Conservation (phyloP, 2,888 invertebrate genomes). For the Morpho achilles region DNA sequence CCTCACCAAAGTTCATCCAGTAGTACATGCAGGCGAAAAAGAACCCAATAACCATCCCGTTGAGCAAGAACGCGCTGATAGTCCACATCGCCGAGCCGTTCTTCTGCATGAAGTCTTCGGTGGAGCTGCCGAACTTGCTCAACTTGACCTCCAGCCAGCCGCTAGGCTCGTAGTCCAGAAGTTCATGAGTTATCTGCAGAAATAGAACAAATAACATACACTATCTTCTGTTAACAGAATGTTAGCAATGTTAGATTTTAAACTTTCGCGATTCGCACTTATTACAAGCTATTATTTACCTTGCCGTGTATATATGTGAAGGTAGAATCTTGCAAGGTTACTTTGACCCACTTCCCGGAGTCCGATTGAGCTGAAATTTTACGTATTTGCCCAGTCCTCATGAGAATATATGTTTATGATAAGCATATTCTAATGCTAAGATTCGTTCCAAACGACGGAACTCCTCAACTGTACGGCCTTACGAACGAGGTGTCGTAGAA, state of each 20-base stretch:
- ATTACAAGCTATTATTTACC: no score
- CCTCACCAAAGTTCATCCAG: slow-evolving; percentile 55
- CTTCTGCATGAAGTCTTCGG: slow-evolving; percentile 51
- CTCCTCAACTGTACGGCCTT: no score
- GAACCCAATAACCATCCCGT: slow-evolving; percentile 55
- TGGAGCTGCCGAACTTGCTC: slow-evolving; percentile 42
- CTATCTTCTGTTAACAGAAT: not conserved
- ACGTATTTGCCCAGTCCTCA: no score
- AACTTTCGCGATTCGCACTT: not conserved
- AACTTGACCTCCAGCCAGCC: slow-evolving; percentile 58
- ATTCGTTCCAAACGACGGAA: no score
- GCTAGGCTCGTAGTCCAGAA: slow-evolving; percentile 52
- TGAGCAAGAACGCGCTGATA: slow-evolving; percentile 44
- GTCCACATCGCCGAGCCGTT: slow-evolving; percentile 45
- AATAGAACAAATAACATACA: not conserved
- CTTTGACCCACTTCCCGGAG: no score
- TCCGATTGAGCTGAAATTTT: no score
- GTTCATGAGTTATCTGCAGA: slow-evolving; percentile 45
- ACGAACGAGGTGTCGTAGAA: no score
- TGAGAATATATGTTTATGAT: no score
- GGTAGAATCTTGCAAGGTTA: no score
- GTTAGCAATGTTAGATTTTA: not conserved
- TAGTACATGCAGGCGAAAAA: slow-evolving; percentile 61
- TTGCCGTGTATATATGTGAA: no score
- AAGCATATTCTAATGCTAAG: no score